These are phyloP conservation scores for Mustela nigripes DNA, from an alignment of 2,113 vertebrate genomes.

Conservation along the genomic window DNA sequence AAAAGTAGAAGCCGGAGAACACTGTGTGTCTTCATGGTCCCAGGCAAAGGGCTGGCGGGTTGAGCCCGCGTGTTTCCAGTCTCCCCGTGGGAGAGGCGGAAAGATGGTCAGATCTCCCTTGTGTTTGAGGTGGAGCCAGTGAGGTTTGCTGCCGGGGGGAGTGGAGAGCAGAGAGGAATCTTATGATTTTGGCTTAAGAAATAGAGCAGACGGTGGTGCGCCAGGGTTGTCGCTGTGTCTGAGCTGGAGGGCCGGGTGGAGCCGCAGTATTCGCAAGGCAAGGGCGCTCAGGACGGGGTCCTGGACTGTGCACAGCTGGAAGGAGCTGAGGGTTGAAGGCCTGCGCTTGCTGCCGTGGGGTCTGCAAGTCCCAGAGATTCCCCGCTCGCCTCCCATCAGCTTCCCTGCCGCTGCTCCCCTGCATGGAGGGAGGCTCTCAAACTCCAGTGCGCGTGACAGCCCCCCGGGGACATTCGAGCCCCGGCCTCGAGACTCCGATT, in stretches of 20 bases:
- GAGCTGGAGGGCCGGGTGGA: not conserved
- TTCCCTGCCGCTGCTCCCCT: not conserved
- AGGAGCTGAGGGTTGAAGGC: not conserved
- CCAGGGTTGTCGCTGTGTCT: not conserved
- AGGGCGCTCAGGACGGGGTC: accelerated
- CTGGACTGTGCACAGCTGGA: not conserved
- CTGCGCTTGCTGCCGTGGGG: not conserved
- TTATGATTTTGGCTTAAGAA: not conserved
- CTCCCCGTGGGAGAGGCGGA: no score
- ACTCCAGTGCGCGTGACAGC: accelerated
- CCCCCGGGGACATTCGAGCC: not conserved
- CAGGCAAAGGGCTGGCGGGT: not conserved
- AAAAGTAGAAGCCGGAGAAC: not conserved
- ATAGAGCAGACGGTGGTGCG: not conserved
- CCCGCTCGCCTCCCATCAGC: not conserved
- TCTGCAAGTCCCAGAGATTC: not conserved
- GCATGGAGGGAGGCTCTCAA: not conserved
- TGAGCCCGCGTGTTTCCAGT: not conserved
- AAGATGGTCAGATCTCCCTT: no score
- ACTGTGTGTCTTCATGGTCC: not conserved
- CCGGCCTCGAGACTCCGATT: no score
- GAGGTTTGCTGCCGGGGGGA: no score
- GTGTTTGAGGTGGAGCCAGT: no score
- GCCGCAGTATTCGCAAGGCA: no score
- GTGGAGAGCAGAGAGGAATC: not conserved